These are phyloP conservation scores for Polymixis flavicincta DNA, from an alignment of 2,888 invertebrate genomes.

Conservation along the genomic window DNA sequence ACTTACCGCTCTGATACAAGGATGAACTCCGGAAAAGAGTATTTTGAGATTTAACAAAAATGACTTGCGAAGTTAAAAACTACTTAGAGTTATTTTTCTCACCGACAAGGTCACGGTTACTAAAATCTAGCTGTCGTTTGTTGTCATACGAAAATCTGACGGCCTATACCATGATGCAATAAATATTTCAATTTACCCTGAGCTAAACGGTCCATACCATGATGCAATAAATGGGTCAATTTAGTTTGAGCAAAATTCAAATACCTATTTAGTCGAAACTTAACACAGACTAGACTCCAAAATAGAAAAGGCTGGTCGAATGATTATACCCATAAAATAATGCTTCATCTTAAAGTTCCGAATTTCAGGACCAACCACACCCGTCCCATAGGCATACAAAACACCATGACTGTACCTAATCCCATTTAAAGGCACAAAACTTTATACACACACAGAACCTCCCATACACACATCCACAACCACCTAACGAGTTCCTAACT, in stretches of 20 bases:
- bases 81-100: neutral
- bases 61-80: neutral
- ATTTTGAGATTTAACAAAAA: neutral
- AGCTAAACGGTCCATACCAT: neutral
- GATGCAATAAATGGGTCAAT: neutral
- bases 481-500: slow-evolving; percentile 12
- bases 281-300: neutral
- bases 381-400: neutral
- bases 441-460: neutral
- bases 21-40: neutral
- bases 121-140: neutral
- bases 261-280: neutral
- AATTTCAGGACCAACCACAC: neutral
- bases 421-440: neutral
- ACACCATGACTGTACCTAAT: neutral
- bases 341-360: neutral
- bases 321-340: neutral
- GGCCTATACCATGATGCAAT: neutral
- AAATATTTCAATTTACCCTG: neutral
- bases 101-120: too few relatives aligned
- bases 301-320: neutral
- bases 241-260: neutral
- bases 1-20: neutral
- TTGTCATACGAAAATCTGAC: neutral
- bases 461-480: neutral